These are phyloP conservation scores for Atethmia centrago DNA, from an alignment of 2,888 invertebrate species.

Conservation along the genomic window DNA sequence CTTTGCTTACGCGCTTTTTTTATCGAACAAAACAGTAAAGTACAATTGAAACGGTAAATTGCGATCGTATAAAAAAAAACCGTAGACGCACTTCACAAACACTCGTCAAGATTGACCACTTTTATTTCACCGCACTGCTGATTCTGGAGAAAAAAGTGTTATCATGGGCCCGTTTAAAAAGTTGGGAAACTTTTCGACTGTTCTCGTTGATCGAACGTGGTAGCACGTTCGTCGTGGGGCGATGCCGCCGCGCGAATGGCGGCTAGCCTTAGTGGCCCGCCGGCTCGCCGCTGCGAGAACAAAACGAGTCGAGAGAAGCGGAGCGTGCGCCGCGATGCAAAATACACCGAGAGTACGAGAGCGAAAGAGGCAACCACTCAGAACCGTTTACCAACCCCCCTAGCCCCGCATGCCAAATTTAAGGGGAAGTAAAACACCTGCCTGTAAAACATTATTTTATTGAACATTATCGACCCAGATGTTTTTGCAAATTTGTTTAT, in stretches of 20 bases:
- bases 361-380: slow-evolving; percentile 69
- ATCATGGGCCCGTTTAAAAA: slow-evolving; percentile 80
- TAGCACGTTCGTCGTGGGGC: slow-evolving; percentile 76
- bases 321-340: slow-evolving; percentile 78
- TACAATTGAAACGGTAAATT: slow-evolving; percentile 88
- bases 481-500: slow-evolving; percentile 52
- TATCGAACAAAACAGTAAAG: slow-evolving; percentile 88
- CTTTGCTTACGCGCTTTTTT: slow-evolving; percentile 85
- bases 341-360: slow-evolving; percentile 60
- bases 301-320: slow-evolving; percentile 77
- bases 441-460: slow-evolving; percentile 69
- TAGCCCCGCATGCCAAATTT: slow-evolving; percentile 75
- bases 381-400: slow-evolving; percentile 79
- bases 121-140: slow-evolving; percentile 82
- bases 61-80: slow-evolving; percentile 80
- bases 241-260: slow-evolving; percentile 82
- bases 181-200: slow-evolving; percentile 87
- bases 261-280: no score
- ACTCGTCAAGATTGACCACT: slow-evolving; percentile 78
- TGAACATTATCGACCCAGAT: slow-evolving; percentile 61
- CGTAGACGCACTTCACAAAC: slow-evolving; percentile 83
- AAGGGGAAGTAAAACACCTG: slow-evolving; percentile 80
- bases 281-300: slow-evolving; percentile 69
- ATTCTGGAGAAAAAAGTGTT: slow-evolving; percentile 74
- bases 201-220: slow-evolving; percentile 73